Conservation (phyloP, 2,888 invertebrate species). For the Physocephala rufipes region DNA sequence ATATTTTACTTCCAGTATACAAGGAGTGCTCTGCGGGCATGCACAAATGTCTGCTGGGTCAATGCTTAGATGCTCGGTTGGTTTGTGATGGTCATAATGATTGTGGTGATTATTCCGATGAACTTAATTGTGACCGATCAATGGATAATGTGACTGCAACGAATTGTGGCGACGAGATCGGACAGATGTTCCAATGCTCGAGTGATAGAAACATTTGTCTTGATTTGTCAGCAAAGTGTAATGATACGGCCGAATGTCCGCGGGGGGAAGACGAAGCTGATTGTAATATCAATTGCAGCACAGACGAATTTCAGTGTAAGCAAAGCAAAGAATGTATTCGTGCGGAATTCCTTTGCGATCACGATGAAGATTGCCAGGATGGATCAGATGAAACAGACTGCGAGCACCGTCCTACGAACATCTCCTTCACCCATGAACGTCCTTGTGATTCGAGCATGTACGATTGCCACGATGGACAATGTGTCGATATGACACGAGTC, state of each 20-base stretch:
- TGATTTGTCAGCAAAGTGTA: slow-evolving; percentile 68
- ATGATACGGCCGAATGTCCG: slow-evolving; percentile 75
- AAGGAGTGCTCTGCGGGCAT: slow-evolving; percentile 57
- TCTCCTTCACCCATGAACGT: slow-evolving; percentile 44
- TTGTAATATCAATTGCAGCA: slow-evolving; percentile 70
- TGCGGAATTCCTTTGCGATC: slow-evolving; percentile 70
- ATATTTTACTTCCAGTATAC: slow-evolving; percentile 40
- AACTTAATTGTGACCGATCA: slow-evolving; percentile 64
- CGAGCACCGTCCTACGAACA: slow-evolving; percentile 47
- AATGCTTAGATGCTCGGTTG: slow-evolving; percentile 69
- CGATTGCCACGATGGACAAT: slow-evolving; percentile 72
- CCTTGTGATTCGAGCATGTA: slow-evolving; percentile 65
- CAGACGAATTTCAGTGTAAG: slow-evolving; percentile 72
- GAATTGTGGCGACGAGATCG: slow-evolving; percentile 65
- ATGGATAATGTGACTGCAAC: slow-evolving; percentile 42
- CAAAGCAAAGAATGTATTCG: slow-evolving; percentile 72
- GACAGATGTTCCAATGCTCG: slow-evolving; percentile 58
- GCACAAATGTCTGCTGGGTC: slow-evolving; percentile 67
- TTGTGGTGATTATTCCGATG: slow-evolving; percentile 71
- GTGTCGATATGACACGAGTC: slow-evolving; percentile 72
- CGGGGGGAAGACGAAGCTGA: slow-evolving; percentile 76
- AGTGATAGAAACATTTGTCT: slow-evolving; percentile 58
- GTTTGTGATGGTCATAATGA: slow-evolving; percentile 71
- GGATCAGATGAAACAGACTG: slow-evolving; percentile 77
- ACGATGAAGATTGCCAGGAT: slow-evolving; percentile 75